Evolutionary conservation across 2,113 vertebrate genomes (phyloP).

Genomic region (Riparia riparia): DNA sequence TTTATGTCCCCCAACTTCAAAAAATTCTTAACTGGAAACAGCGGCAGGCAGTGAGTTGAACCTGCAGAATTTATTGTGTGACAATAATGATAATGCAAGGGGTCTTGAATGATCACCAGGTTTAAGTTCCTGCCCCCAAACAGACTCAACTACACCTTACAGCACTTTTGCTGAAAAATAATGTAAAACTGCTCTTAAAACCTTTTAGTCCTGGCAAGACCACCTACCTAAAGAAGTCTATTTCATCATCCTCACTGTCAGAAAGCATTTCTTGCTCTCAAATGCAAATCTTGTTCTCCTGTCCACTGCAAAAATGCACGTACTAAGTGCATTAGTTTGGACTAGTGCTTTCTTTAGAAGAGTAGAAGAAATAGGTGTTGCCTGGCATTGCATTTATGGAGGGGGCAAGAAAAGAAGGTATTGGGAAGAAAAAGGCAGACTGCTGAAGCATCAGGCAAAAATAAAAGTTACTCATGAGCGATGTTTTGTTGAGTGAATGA

Average conservation of each 20-base stretch:
- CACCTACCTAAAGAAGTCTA: neutral
- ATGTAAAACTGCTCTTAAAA: neutral
- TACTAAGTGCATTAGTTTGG: neutral
- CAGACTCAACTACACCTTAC: neutral
- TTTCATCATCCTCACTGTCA: neutral
- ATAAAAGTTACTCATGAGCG: rapidly evolving
- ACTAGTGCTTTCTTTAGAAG: neutral
- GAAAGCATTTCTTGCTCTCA: neutral
- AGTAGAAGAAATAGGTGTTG: neutral
- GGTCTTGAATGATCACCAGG: neutral
- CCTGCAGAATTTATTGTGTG: neutral
- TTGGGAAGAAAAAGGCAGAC: neutral
- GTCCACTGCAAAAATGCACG: neutral
- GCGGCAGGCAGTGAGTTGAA: neutral
- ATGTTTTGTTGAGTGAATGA: neutral
- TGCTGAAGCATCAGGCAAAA: neutral
- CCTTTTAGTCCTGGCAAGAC: neutral
- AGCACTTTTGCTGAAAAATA: neutral
- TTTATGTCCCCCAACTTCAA: rapidly evolving
- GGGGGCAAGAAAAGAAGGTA: neutral
- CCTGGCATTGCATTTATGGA: neutral
- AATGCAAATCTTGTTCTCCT: neutral
- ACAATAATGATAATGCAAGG: neutral
- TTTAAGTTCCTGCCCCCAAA: neutral
- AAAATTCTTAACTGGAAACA: neutral